phyloP scores from a whole-genome alignment of 2,888 invertebrate species.

The Microdon myrmicae region DNA sequence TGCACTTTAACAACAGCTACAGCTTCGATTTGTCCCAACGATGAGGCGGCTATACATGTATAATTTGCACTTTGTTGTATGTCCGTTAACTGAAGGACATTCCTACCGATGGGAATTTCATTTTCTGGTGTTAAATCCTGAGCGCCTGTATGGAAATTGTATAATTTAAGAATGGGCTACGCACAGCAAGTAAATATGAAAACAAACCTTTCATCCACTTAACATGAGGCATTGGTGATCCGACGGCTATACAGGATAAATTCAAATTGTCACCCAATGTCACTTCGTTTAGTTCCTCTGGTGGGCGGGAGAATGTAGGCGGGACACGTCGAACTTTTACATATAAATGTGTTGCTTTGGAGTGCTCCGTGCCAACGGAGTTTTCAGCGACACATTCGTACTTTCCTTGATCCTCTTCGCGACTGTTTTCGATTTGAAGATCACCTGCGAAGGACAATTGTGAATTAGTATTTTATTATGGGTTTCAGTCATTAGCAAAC shows the following conservation, averaged over 20 bases:
- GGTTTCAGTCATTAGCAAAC: too few species aligned
- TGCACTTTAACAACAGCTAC: slow-evolving; percentile 93
- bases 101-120: slow-evolving; percentile 84
- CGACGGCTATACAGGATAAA: slow-evolving; percentile 95
- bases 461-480: slow-evolving; percentile 4
- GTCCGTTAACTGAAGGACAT: slow-evolving; percentile 85
- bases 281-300: slow-evolving; percentile 86
- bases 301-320: slow-evolving; percentile 94
- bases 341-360: slow-evolving; percentile 88
- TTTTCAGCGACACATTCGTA: slow-evolving; percentile 98
- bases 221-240: slow-evolving; percentile 97
- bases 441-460: slow-evolving; percentile 59
- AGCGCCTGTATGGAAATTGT: slow-evolving; percentile 67
- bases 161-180: background rate
- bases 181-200: background rate
- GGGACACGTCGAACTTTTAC: slow-evolving; percentile 96
- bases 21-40: slow-evolving; percentile 90
- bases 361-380: slow-evolving; percentile 90
- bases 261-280: slow-evolving; percentile 91
- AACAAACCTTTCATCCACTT: slow-evolving; percentile 84
- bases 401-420: slow-evolving; percentile 92
- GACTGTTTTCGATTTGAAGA: slow-evolving; percentile 88
- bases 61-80: slow-evolving; percentile 95
- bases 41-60: slow-evolving; percentile 95
- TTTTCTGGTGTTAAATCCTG: slow-evolving; percentile 90